These are phyloP conservation scores for Esox lucius DNA, from an alignment of 2,797 vertebrate species.

Conservation along the genomic window DNA sequence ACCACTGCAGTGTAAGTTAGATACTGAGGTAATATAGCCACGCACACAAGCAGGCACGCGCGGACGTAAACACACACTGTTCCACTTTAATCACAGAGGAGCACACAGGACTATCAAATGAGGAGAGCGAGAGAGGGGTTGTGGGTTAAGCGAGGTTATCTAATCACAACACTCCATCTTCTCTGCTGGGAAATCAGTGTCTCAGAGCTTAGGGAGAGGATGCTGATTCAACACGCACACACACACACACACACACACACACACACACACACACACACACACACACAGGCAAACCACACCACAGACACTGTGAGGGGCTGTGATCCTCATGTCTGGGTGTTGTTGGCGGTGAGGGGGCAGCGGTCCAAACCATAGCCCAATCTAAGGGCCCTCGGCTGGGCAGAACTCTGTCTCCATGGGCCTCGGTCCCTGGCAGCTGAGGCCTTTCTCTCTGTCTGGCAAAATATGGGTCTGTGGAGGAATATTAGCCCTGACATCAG, in stretches of 20 bases:
- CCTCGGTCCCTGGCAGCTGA: slow-evolving; percentile 51
- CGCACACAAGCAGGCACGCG: slow-evolving; percentile 1
- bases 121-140: background rate
- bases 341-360: slow-evolving; percentile 40
- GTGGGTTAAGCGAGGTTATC: slow-evolving; percentile 13
- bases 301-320: background rate
- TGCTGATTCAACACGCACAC: slow-evolving; percentile 23
- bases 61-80: slow-evolving; percentile 5
- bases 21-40: background rate
- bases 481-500: slow-evolving; percentile 32
- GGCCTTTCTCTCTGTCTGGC: slow-evolving; percentile 18
- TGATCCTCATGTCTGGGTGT: slow-evolving; percentile 36
- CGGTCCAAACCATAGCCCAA: slow-evolving; percentile 57
- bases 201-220: slow-evolving; percentile 10
- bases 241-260: slow-evolving; percentile 28
- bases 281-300: background rate
- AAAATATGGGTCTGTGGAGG: slow-evolving; percentile 26
- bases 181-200: slow-evolving; percentile 17
- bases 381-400: slow-evolving; percentile 49
- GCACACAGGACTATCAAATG: background rate
- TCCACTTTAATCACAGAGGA: background rate
- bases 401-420: slow-evolving; percentile 60
- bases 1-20: slow-evolving; percentile 4
- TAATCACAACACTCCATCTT: slow-evolving; percentile 32
- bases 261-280: slow-evolving; percentile 20